Evolutionary conservation across 1,140 invertebrate species (phyloP).

Genomic region (Pteromalus puparum): DNA sequence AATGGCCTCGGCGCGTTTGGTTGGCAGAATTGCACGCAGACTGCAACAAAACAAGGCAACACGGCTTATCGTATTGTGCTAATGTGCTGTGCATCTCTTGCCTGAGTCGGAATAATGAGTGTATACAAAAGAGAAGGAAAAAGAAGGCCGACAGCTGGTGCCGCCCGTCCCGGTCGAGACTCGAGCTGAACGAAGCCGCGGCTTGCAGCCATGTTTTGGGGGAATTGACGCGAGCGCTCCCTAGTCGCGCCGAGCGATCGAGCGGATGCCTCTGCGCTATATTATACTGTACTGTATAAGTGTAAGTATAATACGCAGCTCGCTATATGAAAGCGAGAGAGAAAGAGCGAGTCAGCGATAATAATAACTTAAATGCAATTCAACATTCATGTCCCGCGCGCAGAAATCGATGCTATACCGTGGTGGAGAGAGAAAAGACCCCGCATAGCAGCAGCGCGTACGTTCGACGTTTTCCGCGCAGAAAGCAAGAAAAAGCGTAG

Average conservation of each 20-base stretch:
- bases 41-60: background rate
- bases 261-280: background rate
- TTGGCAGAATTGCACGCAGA: background rate
- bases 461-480: background rate
- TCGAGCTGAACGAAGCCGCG: background rate
- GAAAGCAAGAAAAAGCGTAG: background rate
- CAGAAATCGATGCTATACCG: background rate
- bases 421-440: no score
- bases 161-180: background rate
- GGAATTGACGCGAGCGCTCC: background rate
- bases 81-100: background rate
- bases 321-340: background rate
- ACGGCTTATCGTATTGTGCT: background rate
- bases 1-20: background rate
- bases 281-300: no score
- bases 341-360: background rate
- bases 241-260: background rate
- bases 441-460: background rate
- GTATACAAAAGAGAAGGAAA: background rate
- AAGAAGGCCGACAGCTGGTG: constrained; percentile 8
- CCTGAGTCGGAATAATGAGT: background rate
- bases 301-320: no score
- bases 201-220: constrained; percentile 20
- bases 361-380: constrained; percentile 5
- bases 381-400: background rate